Evolutionary conservation across 2,113 vertebrate species (phyloP), one percentile per base, ranked within the genome.

Genomic region (Pitta sordida): DNA sequence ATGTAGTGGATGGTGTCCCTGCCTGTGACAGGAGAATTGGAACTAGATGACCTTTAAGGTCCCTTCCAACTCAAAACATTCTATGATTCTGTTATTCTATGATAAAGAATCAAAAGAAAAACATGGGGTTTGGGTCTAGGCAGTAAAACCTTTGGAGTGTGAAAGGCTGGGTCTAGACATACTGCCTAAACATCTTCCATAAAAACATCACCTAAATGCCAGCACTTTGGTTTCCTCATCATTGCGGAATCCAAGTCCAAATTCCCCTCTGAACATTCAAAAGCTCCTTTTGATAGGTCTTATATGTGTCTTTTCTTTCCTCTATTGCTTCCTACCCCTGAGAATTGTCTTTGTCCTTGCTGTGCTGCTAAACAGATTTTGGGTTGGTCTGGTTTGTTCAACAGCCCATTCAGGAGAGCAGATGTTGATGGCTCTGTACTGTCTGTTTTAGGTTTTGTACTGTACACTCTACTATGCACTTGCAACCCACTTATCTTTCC

Each of bases 361-460:
- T 71, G 21, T 65, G 62, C 48, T 75, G n/a, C 44, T 91, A 75
- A 92, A 87, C 30, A 84, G 77, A 71, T 91, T 95, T 94, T 58
- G 64, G 36, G 24, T 52, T 78, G 55, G 12, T 84, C 84, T 94
- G 65, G 52, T 75, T 83, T 89, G 34, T 84, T 70, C 73, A 84
- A 15, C 44, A 81, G n/a, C 30, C 27, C 41, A 30, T 5, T 79
- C 49, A 88, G 53, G 26, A 84, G 41, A 68, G 39, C 58, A 86
- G 56, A 86, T 53, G 34, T 37, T 94, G 73, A 79, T 0, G 0
- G 6, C 64, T 85, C 68, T 49, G 7, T 69, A 64, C 36, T 1
- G 15, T 65, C 76, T 88, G 39, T 1, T 90, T 88, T 79, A 75
- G 30, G 36, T 82, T 94, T 91, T 5, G 0, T 64, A 46, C 37